phyloP scores from a whole-genome alignment of 1,140 invertebrate species.

The Drosophila murphyi region DNA sequence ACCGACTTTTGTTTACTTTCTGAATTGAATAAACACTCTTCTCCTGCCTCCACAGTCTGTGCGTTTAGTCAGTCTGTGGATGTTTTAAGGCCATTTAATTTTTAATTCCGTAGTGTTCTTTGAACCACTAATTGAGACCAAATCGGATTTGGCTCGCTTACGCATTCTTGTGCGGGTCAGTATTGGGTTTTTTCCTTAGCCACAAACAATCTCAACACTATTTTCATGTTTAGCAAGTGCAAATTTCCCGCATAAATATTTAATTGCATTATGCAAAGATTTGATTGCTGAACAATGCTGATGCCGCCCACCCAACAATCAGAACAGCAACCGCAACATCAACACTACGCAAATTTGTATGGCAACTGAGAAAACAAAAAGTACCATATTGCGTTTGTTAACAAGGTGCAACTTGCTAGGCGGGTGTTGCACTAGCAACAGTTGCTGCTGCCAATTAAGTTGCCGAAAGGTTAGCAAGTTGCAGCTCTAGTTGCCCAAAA shows the following conservation, averaged over 20 bases:
- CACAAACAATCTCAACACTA: too few relatives aligned
- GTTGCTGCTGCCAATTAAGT: slow-evolving; percentile 30
- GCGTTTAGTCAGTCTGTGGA: slow-evolving; percentile 10
- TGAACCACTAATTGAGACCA: neutral
- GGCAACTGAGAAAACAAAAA: slow-evolving; percentile 34
- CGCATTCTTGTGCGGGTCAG: slow-evolving; percentile 52
- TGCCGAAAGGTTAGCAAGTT: slow-evolving; percentile 65
- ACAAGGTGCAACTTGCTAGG: slow-evolving; percentile 73
- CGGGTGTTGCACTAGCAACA: slow-evolving; percentile 45
- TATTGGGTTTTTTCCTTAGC: slow-evolving; percentile 10
- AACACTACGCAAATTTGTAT: slow-evolving; percentile 44
- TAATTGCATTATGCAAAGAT: slow-evolving; percentile 16
- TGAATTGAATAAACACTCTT: slow-evolving; percentile 31
- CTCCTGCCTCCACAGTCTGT: neutral
- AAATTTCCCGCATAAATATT: slow-evolving; percentile 1
- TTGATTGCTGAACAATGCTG: slow-evolving; percentile 18
- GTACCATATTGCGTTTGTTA: slow-evolving; percentile 41
- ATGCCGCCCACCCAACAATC: slow-evolving; percentile 46
- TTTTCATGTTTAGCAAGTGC: neutral
- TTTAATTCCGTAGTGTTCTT: neutral
- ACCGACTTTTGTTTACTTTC: slow-evolving; percentile 24
- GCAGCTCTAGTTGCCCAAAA: slow-evolving; percentile 45
- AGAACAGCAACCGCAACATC: slow-evolving; percentile 31
- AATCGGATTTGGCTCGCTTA: slow-evolving; percentile 33
- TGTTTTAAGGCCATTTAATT: slow-evolving; percentile 39